A percentile compares a stretch with the other conserved stretches of the same genome.
Evolutionary conservation across 2,888 invertebrate species (phyloP).

Genomic region (Parnassius mnemosyne): DNA sequence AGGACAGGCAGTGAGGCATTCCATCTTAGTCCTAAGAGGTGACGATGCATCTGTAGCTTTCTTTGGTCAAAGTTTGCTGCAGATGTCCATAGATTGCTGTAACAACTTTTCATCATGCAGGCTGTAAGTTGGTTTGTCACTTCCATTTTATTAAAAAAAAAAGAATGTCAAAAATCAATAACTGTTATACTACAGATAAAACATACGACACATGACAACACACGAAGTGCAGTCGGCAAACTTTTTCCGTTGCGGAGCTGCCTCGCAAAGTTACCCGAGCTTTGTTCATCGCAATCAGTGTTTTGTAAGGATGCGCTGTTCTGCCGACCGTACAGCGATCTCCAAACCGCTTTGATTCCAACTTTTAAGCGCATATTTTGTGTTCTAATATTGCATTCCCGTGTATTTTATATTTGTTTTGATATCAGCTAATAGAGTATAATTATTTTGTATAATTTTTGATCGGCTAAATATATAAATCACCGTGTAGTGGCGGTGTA

Average conservation of each 20-base stretch:
- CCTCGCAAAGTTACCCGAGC: conserved; percentile 57
- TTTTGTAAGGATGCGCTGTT: conserved; percentile 76
- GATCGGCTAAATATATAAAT: too few relatives aligned
- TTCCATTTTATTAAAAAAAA: conserved; percentile 12
- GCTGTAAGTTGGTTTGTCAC: too few relatives aligned
- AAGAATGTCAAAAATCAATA: conserved; percentile 38
- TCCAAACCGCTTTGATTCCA: conserved; percentile 75
- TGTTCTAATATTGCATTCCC: conserved; percentile 74
- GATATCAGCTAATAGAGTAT: conserved; percentile 30
- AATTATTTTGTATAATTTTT: too few relatives aligned
- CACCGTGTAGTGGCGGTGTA: too few relatives aligned
- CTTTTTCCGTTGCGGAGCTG: conserved; percentile 64
- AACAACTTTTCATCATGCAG: too few relatives aligned
- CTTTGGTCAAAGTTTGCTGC: too few relatives aligned
- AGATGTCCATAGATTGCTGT: too few relatives aligned
- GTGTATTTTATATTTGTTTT: conserved; percentile 61
- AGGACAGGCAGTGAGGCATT: too few relatives aligned
- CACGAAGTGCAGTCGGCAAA: conserved; percentile 55
- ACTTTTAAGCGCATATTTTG: conserved; percentile 75
- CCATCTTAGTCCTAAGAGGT: too few relatives aligned
- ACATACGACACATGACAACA: conserved; percentile 37
- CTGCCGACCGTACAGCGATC: conserved; percentile 73
- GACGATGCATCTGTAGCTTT: too few relatives aligned
- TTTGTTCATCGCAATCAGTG: conserved; percentile 73
- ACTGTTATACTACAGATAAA: conserved; percentile 12